Base-by-base conservation (phyloP, 2,888 invertebrate species). In the Dascillus cervinus region DNA sequence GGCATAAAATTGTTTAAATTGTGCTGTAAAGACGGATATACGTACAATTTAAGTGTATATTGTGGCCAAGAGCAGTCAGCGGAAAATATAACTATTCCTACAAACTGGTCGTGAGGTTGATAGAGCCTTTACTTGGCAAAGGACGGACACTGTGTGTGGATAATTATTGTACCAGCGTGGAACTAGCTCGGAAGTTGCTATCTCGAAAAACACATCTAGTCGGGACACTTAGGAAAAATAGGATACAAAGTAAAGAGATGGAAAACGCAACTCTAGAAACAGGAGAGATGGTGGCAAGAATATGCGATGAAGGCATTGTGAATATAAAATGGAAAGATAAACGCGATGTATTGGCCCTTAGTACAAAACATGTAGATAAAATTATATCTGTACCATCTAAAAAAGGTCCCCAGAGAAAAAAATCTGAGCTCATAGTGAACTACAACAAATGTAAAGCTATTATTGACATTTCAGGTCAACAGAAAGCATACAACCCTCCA, bases 401-500 rank as follows among this genome's bases (percentile, higher is more conserved):
- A 15, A 13, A 6, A 17, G 21, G 15, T 3, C 12, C 12, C 2
- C 22, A 35, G 12, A 20, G 9, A 2, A 3, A 13, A 26, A 35
- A 35, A 15, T 30, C 35, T 8, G 13, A 29, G 11, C 17, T 19
- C 8, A 11, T 36, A n/a, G n/a, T 28, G n/a, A 29, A 37, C 10
- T 39, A 36, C 23, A 39, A 39, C 13, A 36, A 36, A 29, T 12
- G 26, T 26, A 35, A 39, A 36, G 22, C 19, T 11, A 32, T 11
- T 13, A 39, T 39, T n/a, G 38, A 38, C 27, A 1, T 28, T 4
- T 26, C 14, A 2, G 29, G 26, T n/a, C 34, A 38, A 20, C 14
- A 22, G 17, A 30, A 21, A 22, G 25, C 45, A n/a, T 46, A 48
- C 22, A 32, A 36, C 23, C 40, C 50, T 15, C 39, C 47, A 23